Evolutionary conservation across 2,113 vertebrate species (phyloP).

Genomic region (Oryzias melastigma): DNA sequence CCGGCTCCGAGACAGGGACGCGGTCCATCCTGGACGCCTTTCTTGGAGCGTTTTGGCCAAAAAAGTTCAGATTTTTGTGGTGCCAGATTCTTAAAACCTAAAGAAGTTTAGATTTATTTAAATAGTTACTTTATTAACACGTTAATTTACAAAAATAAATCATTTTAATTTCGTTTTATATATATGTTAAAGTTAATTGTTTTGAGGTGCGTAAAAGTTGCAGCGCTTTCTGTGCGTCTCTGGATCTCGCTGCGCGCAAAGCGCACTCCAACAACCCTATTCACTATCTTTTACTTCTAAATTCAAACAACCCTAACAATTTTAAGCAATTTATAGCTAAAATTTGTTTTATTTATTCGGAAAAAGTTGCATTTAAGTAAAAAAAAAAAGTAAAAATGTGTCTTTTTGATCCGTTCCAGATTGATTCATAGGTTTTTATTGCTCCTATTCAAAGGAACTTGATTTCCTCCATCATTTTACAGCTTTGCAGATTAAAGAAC

Average conservation of each 20-base stretch:
- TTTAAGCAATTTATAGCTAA: not conserved
- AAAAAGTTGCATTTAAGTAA: too few relatives aligned
- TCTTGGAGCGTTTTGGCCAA: constrained; percentile 5
- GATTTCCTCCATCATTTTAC: not conserved
- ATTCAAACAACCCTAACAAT: not conserved
- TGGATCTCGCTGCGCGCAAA: not conserved
- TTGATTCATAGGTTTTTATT: not conserved
- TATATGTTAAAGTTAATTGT: not conserved
- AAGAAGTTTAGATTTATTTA: too few relatives aligned
- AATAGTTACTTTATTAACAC: too few relatives aligned
- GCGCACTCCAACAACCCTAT: constrained; percentile 5
- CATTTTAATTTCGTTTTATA: constrained; percentile 1
- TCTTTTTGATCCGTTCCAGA: too few relatives aligned
- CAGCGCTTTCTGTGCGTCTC: not conserved
- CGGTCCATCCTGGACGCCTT: constrained; percentile 3
- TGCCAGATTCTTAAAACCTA: too few relatives aligned
- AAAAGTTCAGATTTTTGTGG: not conserved
- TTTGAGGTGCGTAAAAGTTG: constrained; percentile 14
- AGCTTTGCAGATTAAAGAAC: constrained; percentile 1
- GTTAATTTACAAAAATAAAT: too few relatives aligned
- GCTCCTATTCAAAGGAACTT: not conserved
- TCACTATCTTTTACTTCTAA: not conserved
- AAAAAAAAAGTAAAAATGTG: too few relatives aligned
- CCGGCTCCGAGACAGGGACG: not conserved
- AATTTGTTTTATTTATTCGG: not conserved